Percentiles rank a stretch among this genome's conserved stretches.
phyloP scores from a whole-genome alignment of 1,140 invertebrate species.

The Diorhabda sublineata region DNA sequence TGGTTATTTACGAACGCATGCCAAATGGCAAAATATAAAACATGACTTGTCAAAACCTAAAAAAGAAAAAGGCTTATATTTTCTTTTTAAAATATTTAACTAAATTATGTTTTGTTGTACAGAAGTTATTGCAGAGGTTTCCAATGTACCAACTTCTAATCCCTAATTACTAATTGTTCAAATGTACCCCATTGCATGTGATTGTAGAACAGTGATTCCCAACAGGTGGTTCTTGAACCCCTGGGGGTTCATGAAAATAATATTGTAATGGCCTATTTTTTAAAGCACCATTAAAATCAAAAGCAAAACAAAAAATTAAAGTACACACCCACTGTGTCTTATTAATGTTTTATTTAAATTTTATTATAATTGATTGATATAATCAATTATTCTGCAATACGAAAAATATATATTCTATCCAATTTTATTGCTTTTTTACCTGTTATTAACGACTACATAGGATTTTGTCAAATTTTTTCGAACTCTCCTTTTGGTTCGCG shows the following conservation, averaged over 20 bases:
- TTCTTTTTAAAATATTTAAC: not conserved
- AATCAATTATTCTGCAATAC: no score
- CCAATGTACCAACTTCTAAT: not conserved
- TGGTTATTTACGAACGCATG: constrained; percentile 73
- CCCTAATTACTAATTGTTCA: not conserved
- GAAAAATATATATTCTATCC: no score
- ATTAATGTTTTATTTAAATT: no score
- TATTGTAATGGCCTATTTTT: not conserved
- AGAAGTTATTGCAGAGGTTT: not conserved
- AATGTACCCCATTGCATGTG: not conserved
- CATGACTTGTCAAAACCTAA: constrained; percentile 47
- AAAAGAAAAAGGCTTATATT: constrained; percentile 17
- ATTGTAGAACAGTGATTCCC: no score
- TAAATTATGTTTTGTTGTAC: not conserved
- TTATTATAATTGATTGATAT: no score
- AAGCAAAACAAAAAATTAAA: no score
- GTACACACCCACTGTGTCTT: no score
- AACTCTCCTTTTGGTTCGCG: no score
- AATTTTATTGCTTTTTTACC: no score
- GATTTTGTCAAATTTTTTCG: no score
- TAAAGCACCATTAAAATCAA: no score
- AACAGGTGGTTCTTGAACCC: not conserved
- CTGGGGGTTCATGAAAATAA: not conserved
- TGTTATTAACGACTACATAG: no score
- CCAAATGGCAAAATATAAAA: constrained; percentile 72